phyloP scores from a whole-genome alignment of 1,140 invertebrate species.

The Muscidifurax raptorellus region DNA sequence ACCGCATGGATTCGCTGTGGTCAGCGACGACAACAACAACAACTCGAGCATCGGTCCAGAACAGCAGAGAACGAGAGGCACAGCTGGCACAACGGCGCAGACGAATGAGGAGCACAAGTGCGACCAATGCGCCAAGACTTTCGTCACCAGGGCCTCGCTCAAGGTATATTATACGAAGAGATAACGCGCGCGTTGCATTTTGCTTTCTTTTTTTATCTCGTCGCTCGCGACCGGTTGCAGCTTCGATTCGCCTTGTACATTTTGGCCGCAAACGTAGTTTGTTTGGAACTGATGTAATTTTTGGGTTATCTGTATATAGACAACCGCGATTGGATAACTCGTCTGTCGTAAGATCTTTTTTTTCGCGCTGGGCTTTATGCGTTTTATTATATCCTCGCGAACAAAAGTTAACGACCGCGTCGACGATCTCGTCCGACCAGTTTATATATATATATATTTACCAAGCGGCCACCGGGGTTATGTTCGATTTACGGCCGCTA shows the following conservation, averaged over 20 bases:
- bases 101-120: constrained; percentile 62
- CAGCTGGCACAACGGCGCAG: constrained; percentile 56
- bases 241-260: too few species aligned
- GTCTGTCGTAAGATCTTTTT: not conserved
- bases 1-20: constrained; percentile 13
- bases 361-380: too few species aligned
- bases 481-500: not conserved
- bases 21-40: constrained; percentile 65
- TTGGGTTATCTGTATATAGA: too few species aligned
- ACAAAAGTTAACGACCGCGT: not conserved
- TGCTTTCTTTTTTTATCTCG: constrained; percentile 7
- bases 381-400: not conserved
- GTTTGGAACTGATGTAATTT: too few species aligned
- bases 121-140: constrained; percentile 73
- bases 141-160: constrained; percentile 71
- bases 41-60: constrained; percentile 41
- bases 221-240: not conserved
- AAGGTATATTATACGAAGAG: constrained; percentile 65
- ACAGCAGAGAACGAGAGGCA: constrained; percentile 48
- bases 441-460: not conserved
- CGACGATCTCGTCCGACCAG: not conserved
- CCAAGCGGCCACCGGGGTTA: too few species aligned
- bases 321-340: too few species aligned
- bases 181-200: not conserved
- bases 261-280: too few species aligned